Percentiles rank a stretch among this genome's conserved stretches.
These are phyloP conservation scores for Nymphalis urticae DNA, from an alignment of 2,888 invertebrate genomes.

Conservation along the genomic window DNA sequence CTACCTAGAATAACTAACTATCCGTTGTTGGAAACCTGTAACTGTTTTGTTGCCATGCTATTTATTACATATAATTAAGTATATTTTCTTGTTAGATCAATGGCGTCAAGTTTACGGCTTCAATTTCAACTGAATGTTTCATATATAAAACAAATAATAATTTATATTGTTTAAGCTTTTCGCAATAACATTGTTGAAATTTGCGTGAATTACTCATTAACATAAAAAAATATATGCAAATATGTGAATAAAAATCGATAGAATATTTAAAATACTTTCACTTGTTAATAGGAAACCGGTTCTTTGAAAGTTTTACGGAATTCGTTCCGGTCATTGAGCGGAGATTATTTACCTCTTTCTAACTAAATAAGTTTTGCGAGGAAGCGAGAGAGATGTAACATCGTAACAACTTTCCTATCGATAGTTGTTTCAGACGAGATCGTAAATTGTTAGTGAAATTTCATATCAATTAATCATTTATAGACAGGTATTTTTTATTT, in stretches of 20 bases:
- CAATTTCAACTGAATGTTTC: background rate
- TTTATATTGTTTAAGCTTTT: background rate
- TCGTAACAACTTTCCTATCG: slow-evolving; percentile 2
- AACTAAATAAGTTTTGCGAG: background rate
- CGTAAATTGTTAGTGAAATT: slow-evolving; percentile 10
- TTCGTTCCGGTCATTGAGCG: slow-evolving; percentile 21
- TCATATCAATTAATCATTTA: slow-evolving; percentile 6
- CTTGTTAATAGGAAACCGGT: slow-evolving; percentile 25
- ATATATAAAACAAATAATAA: background rate
- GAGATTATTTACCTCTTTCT: slow-evolving; percentile 21
- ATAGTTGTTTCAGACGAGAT: slow-evolving; percentile 11
- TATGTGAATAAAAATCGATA: slow-evolving; percentile 1
- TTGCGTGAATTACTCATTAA: no score
- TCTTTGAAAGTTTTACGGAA: slow-evolving; percentile 26
- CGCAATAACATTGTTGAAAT: background rate
- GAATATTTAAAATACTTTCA: slow-evolving; percentile 22
- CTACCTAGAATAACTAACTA: no score
- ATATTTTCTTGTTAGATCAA: no score
- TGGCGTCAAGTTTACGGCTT: no score
- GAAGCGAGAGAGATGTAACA: background rate
- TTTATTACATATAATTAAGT: no score
- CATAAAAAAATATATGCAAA: no score
- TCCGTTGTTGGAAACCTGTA: no score
- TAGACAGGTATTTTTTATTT: background rate
- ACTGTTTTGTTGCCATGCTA: no score